These are phyloP conservation scores for Gymnocypris eckloni DNA, from an alignment of 2,797 vertebrate genomes.

Conservation along the genomic window DNA sequence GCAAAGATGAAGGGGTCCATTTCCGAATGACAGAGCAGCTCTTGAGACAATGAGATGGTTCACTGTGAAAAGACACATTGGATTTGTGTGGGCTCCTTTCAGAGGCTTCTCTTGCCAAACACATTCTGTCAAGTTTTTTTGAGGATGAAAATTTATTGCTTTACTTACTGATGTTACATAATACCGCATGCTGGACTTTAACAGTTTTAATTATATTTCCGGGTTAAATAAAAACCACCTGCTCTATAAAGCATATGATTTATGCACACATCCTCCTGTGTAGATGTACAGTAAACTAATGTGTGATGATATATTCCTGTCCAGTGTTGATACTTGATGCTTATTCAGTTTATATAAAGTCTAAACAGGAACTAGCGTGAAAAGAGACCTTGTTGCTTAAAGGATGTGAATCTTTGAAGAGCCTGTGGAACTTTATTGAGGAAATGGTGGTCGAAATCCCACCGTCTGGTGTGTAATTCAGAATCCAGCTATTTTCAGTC, in stretches of 20 bases:
- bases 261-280: conserved; percentile 1
- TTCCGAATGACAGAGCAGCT: conserved; percentile 50
- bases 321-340: conserved; percentile 49
- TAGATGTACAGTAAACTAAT: conserved; percentile 52
- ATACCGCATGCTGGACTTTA: not conserved
- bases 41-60: conserved; percentile 34
- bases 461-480: conserved; percentile 63
- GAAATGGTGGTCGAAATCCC: conserved; percentile 64
- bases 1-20: conserved; percentile 9
- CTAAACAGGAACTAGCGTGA: conserved; percentile 68
- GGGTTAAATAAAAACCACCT: not conserved
- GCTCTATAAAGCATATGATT: conserved; percentile 1
- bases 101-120: conserved; percentile 10
- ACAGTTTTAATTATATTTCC: conserved; percentile 2
- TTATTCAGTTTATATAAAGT: conserved; percentile 55
- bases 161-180: not conserved
- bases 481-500: conserved; percentile 53
- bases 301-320: conserved; percentile 54
- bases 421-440: conserved; percentile 63
- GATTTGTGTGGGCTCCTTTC: conserved; percentile 20
- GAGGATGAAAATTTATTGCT: not conserved
- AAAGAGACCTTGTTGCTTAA: conserved; percentile 51
- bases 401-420: conserved; percentile 63
- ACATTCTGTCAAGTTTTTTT: not conserved
- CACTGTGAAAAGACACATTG: conserved; percentile 18